A percentile compares a stretch with the other conserved stretches of the same genome.
Evolutionary conservation across 2,888 invertebrate genomes (phyloP).

Genomic region (Rhagium mordax): DNA sequence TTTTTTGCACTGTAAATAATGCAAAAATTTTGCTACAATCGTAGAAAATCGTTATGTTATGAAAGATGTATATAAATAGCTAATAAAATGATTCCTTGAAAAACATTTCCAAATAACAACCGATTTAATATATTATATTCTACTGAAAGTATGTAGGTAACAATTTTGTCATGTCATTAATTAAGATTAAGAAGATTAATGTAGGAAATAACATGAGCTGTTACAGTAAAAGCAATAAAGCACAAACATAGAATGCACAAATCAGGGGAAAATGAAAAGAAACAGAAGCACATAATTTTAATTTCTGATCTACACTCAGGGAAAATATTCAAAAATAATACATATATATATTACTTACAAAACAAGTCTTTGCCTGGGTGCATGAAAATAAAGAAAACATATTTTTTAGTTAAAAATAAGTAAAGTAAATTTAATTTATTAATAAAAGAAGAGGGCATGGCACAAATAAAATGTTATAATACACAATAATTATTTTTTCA

Average conservation of each 20-base stretch:
- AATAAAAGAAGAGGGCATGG: too few relatives aligned
- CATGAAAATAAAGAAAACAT: slow-evolving; percentile 46
- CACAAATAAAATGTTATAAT: too few relatives aligned
- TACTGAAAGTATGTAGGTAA: neutral
- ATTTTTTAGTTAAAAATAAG: slow-evolving; percentile 30
- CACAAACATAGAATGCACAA: neutral
- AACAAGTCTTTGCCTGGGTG: slow-evolving; percentile 58
- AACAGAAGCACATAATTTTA: neutral
- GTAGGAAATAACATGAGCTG: neutral
- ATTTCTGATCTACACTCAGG: neutral
- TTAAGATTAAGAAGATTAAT: neutral
- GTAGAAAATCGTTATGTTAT: too few relatives aligned
- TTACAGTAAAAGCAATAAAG: neutral
- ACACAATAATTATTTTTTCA: too few relatives aligned
- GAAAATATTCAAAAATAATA: neutral
- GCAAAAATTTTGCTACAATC: too few relatives aligned
- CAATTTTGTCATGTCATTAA: too few relatives aligned
- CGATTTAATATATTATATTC: too few relatives aligned
- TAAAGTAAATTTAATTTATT: neutral
- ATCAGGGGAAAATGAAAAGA: neutral
- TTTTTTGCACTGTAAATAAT: too few relatives aligned
- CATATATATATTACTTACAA: slow-evolving; percentile 59
- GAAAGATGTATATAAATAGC: too few relatives aligned
- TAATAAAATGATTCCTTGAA: too few relatives aligned
- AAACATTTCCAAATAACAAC: too few relatives aligned